Conservation (phyloP, 2,113 vertebrate genomes). For the Pterophyllum scalare region DNA sequence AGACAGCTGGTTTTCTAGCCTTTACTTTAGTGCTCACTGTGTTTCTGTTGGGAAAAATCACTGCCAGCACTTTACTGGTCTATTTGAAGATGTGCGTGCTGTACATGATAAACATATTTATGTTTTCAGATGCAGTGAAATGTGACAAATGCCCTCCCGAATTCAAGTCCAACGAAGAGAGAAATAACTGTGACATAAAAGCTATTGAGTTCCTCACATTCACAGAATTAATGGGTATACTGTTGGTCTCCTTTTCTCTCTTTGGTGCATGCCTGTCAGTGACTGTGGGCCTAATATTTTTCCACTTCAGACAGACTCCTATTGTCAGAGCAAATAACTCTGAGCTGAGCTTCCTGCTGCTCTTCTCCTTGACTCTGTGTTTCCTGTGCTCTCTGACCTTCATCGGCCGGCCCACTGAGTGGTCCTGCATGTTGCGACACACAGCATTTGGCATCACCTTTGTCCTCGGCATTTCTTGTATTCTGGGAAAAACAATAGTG, state of each 20-base stretch:
- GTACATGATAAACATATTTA: constrained; percentile 73
- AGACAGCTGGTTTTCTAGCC: constrained; percentile 66
- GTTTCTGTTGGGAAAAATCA: constrained; percentile 68
- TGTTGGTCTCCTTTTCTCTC: constrained; percentile 77
- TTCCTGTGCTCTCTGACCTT: constrained; percentile 81
- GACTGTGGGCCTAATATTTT: constrained; percentile 78
- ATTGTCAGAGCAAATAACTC: constrained; percentile 83
- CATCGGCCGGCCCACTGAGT: constrained; percentile 78
- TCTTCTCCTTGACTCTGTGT: constrained; percentile 79
- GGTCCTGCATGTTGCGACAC: constrained; percentile 82
- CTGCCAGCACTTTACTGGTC: constrained; percentile 51
- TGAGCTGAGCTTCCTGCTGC: constrained; percentile 81
- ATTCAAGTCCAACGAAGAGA: constrained; percentile 80
- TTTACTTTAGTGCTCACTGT: constrained; percentile 66
- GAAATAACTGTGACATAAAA: constrained; percentile 79
- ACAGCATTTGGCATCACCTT: constrained; percentile 79
- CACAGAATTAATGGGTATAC: constrained; percentile 79
- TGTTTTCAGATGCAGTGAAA: constrained; percentile 83
- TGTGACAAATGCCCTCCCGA: constrained; percentile 80
- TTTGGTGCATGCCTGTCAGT: constrained; percentile 78
- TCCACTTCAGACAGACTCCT: constrained; percentile 77
- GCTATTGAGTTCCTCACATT: constrained; percentile 79
- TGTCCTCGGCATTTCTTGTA: constrained; percentile 78
- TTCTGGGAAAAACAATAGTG: constrained; percentile 78
- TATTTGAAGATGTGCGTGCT: constrained; percentile 64